These are phyloP conservation scores for Numida meleagris DNA, from an alignment of 2,113 vertebrate species.

Conservation along the genomic window DNA sequence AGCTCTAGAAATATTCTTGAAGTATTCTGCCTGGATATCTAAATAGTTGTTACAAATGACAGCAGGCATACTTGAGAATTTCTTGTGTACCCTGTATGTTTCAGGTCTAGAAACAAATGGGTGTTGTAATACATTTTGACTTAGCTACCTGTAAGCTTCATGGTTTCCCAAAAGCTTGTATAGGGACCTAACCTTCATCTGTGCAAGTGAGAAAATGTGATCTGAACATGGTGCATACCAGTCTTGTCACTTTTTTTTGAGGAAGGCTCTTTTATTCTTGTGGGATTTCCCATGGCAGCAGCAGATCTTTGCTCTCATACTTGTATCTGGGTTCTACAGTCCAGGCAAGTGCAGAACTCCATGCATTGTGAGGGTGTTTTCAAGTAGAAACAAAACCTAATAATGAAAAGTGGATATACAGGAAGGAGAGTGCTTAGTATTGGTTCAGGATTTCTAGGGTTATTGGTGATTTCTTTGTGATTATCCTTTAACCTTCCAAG, in stretches of 20 bases:
- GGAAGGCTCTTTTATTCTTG: neutral
- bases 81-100: neutral
- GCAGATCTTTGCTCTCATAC: neutral
- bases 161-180: neutral
- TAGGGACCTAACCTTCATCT: accelerated
- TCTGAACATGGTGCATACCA: neutral
- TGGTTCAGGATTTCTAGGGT: neutral
- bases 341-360: neutral
- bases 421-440: neutral
- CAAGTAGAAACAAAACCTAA: neutral
- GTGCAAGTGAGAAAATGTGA: neutral
- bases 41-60: neutral
- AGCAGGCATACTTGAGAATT: neutral
- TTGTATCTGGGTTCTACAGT: neutral
- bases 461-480: neutral
- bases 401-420: accelerated
- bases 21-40: neutral
- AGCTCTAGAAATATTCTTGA: neutral
- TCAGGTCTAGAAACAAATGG: neutral
- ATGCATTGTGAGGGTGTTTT: neutral
- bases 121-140: neutral
- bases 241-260: neutral
- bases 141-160: neutral
- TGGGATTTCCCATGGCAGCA: neutral
- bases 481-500: neutral